phyloP scores from a whole-genome alignment of 2,888 invertebrate species.

The Drosophila antonietae region DNA sequence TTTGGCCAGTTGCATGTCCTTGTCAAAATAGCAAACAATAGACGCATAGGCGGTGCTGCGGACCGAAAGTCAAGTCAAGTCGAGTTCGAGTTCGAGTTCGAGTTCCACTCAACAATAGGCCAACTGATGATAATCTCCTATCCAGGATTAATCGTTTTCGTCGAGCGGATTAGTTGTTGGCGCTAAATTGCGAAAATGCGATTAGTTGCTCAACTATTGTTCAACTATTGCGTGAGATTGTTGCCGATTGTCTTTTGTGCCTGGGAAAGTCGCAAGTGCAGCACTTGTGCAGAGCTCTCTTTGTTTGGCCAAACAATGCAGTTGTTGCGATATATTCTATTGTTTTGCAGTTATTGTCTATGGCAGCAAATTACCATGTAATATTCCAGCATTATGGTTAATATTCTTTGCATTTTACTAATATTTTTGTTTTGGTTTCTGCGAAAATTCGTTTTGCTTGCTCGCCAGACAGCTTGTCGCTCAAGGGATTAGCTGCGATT shows the following conservation, averaged over 20 bases:
- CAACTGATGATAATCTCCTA: constrained; percentile 75
- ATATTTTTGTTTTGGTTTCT: constrained; percentile 39
- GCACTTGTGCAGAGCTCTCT: constrained; percentile 39
- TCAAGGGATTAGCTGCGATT: constrained; percentile 25
- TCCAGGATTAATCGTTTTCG: constrained; percentile 71
- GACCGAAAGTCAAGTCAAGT: constrained; percentile 62
- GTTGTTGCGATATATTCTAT: neutral
- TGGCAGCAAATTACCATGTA: constrained; percentile 74
- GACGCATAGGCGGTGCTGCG: constrained; percentile 59
- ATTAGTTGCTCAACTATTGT: constrained; percentile 53
- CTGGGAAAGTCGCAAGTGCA: constrained; percentile 35
- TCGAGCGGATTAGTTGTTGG: constrained; percentile 78
- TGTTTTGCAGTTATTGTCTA: constrained; percentile 15
- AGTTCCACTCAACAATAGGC: constrained; percentile 64
- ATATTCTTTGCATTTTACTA: constrained; percentile 15
- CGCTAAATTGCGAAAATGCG: constrained; percentile 81
- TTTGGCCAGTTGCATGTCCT: constrained; percentile 49
- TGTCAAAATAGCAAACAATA: constrained; percentile 84
- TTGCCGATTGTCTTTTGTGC: constrained; percentile 38
- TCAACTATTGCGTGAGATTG: constrained; percentile 59
- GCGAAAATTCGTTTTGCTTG: constrained; percentile 39
- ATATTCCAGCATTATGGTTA: constrained; percentile 53
- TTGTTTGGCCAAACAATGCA: constrained; percentile 32
- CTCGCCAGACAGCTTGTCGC: constrained; percentile 47
- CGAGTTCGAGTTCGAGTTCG: neutral